These are phyloP conservation scores for Andrena chrysosceles DNA, from an alignment of 2,888 invertebrate genomes.

Conservation along the genomic window DNA sequence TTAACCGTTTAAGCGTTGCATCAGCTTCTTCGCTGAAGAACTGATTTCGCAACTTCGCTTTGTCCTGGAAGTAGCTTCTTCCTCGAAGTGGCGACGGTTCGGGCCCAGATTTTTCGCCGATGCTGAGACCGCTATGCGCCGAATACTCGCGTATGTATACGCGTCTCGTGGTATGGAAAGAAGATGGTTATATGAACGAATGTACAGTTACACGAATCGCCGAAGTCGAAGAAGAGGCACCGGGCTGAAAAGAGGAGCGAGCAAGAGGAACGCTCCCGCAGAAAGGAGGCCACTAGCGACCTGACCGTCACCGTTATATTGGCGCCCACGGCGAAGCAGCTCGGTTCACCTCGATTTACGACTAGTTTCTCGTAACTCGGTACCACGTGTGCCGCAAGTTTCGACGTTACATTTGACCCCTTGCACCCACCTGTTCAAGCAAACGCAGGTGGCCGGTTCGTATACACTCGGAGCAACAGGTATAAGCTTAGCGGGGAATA, in stretches of 20 bases:
- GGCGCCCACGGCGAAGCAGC: slow-evolving; percentile 78
- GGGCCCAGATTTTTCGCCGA: slow-evolving; percentile 5
- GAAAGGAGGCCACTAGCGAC: slow-evolving; percentile 82
- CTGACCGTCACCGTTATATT: slow-evolving; percentile 83
- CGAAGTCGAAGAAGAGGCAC: slow-evolving; percentile 47
- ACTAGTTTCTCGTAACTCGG: slow-evolving; percentile 68
- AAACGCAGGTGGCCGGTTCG: slow-evolving; percentile 62
- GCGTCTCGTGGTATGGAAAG: slow-evolving; percentile 33
- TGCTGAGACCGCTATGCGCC: slow-evolving; percentile 11
- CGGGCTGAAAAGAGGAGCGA: slow-evolving; percentile 22
- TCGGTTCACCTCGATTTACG: slow-evolving; percentile 77
- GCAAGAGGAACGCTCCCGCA: slow-evolving; percentile 57
- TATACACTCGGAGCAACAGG: slow-evolving; percentile 51
- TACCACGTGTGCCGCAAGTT: slow-evolving; percentile 64
- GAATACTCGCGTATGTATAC: slow-evolving; percentile 7
- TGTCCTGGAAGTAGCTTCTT: not conserved
- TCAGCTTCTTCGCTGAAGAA: not conserved
- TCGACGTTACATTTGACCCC: slow-evolving; percentile 72
- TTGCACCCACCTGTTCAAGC: slow-evolving; percentile 69
- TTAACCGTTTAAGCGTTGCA: not conserved
- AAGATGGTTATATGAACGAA: slow-evolving; percentile 59
- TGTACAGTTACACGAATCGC: slow-evolving; percentile 56
- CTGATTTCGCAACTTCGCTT: too few relatives aligned
- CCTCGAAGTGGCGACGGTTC: not conserved
- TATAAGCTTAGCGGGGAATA: slow-evolving; percentile 38